Base-by-base conservation (phyloP, 2,113 vertebrate species). In the Oceanodroma tethys region DNA sequence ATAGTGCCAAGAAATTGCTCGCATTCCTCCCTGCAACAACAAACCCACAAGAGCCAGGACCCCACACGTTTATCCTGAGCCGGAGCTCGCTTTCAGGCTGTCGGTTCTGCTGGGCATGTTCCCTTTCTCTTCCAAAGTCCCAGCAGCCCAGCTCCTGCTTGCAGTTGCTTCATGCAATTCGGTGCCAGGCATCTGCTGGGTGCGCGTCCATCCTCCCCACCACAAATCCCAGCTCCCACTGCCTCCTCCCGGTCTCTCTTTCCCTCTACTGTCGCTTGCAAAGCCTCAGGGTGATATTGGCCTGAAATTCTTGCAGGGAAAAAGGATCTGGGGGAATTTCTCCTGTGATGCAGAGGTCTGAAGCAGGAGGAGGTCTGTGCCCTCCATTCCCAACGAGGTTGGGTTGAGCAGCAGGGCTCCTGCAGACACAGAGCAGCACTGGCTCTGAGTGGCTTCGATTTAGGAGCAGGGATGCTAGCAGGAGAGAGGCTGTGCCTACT, bases 1-100 rank as follows among this genome's bases (percentile, higher is more conserved):
- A 81, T 5, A n/a, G 73, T 74, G 95, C 94, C 97, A 96, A 95
- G 93, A 91, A 94, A 96, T 96, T 82, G 43, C 53, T 95, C 9
- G 0, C 60, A 93, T 97, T 97, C 94, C 94, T 95, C 53, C 70
- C 76, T 68, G 72, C 56, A 92, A 75, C 76, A 91, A 79, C 83
- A 93, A 89, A 75, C 43, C 65, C 56, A 7, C 56, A 12, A 11
- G 62, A 94, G 76, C 60, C 94, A 94, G 0, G 36, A 86, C 88
- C 88, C 80, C 90, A 65, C 92, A 58, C 59, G 5, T 62, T 55
- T 73, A 59, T 5, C 47, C 70, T 5, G 14, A 89, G 47, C 50
- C 4, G 1, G 8, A 12, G 20, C 43, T 71, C 10, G 25, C 59
- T 94, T 66, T 23, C 53, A 29, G 45, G 78, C 60, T 58, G 30